Evolutionary conservation across 2,888 invertebrate species (phyloP).

Genomic region (Orgyia antiqua): DNA sequence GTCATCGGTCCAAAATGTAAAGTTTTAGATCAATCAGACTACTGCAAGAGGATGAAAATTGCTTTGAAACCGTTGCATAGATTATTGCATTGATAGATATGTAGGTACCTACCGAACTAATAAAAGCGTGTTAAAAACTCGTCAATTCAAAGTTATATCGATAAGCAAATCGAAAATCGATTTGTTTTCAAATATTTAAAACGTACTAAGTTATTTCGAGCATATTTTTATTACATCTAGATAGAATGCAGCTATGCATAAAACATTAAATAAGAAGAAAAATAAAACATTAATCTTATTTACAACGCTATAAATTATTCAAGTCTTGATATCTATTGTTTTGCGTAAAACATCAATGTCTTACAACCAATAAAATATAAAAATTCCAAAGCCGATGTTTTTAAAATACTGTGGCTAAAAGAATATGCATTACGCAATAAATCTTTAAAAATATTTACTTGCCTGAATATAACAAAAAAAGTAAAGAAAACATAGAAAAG

Average conservation of each 20-base stretch:
- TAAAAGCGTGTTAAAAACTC: no score
- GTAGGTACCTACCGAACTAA: no score
- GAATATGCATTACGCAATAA: conserved; percentile 3
- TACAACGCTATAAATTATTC: conserved; percentile 9
- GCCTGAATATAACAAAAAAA: background rate
- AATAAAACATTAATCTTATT: conserved; percentile 15
- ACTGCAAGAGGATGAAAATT: no score
- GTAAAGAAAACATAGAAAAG: background rate
- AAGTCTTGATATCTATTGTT: conserved; percentile 12
- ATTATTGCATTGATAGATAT: no score
- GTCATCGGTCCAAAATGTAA: no score
- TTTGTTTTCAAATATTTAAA: no score
- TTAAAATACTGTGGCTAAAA: background rate
- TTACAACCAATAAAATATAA: background rate
- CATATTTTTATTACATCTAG: conserved; percentile 13
- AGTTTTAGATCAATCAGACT: no score
- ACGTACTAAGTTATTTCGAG: no score
- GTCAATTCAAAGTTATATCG: no score
- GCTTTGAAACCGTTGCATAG: no score
- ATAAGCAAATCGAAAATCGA: no score
- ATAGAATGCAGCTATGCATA: conserved; percentile 13
- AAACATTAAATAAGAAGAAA: conserved; percentile 5
- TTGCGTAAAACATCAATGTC: conserved; percentile 7
- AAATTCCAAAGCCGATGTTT: conserved; percentile 1
- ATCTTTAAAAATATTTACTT: conserved; percentile 1